Base-by-base conservation (phyloP, 2,797 vertebrate species). In the Basileuterus tristriatus region DNA sequence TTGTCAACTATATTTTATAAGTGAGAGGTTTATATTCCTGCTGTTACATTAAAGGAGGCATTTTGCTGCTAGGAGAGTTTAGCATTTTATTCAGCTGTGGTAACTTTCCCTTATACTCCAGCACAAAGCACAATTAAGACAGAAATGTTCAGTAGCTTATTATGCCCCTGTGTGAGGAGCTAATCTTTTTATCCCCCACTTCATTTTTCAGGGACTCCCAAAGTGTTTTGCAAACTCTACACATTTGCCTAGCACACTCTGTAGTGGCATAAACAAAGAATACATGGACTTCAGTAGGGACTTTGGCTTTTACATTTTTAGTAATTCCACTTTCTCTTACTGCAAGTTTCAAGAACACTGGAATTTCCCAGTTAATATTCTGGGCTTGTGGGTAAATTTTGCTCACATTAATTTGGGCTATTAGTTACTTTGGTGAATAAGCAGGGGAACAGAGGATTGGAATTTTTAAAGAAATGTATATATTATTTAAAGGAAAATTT, bases 21-120 rank as follows among this genome's bases (percentile, higher is more conserved):
- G 26, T 55, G 68, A 94, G 94, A 82, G 63, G 58, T 83, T 95
- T 94, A 87, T 95, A 84, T 67, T 95, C 76, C 62, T 68, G 36
- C 47, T 78, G 12, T 52, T 88, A 52, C 16, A 59, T 58, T 62
- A 83, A 90, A 88, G 60, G 44, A 94, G 24, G 34, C 17, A 56
- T 88, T 93, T 89, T 67, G 74, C 77, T 92, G 59, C 88, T 74
- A 79, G 59, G 32, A 84, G 67, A 88, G 26, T 82, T 95, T 26
- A 59, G 50, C 39, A 21, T 89, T 95, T 93, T 87, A 93, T 78
- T 93, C 75, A 89, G 44, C 68, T 67, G 67, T 74, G 70, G 44
- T 56, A 90, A 84, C 37, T 88, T 84, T 60, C 80, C 32, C 68
- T 76, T 67, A 24, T 19, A 46, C 34, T 74, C 67, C 12, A 63